Percentiles rank a stretch among this genome's conserved stretches.
phyloP scores from a whole-genome alignment of 2,797 vertebrate genomes.

The Pelodytes ibericus region DNA sequence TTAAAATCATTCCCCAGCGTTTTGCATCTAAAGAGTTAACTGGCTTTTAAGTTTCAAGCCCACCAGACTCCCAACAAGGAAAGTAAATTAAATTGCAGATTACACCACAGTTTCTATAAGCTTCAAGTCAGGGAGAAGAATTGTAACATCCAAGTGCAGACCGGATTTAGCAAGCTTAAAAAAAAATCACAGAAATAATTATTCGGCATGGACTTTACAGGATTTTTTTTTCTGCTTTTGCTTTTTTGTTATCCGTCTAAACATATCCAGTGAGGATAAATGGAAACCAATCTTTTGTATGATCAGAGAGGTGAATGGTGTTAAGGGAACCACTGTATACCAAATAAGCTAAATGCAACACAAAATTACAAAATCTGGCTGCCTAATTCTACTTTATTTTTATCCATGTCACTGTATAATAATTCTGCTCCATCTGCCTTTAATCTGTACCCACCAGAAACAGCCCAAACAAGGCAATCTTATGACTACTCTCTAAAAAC shows the following conservation, averaged over 20 bases:
- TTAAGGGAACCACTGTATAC: conserved; percentile 23
- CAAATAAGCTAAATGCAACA: conserved; percentile 40
- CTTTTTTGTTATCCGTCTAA: conserved; percentile 47
- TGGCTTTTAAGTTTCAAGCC: conserved; percentile 37
- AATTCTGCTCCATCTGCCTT: conserved; percentile 44
- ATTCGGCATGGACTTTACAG: conserved; percentile 47
- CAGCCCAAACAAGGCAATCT: conserved; percentile 35
- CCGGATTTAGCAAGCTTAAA: conserved; percentile 52
- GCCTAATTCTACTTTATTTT: conserved; percentile 47
- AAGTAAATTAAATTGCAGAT: conserved; percentile 54
- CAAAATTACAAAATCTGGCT: conserved; percentile 40
- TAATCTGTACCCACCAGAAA: conserved; percentile 34
- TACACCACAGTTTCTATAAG: conserved; percentile 48
- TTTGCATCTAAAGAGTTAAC: conserved; percentile 37
- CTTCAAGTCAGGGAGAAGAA: conserved; percentile 46
- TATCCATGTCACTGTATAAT: conserved; percentile 34
- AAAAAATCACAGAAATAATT: conserved; percentile 54
- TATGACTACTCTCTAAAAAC: background rate
- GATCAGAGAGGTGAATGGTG: conserved; percentile 32
- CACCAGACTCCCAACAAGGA: conserved; percentile 39
- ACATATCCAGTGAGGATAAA: conserved; percentile 48
- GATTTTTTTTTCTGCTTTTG: conserved; percentile 8
- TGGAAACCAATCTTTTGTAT: conserved; percentile 44
- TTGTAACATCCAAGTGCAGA: conserved; percentile 41
- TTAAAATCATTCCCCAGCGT: too few relatives aligned